These are phyloP conservation scores for Megaleporinus macrocephalus DNA, from an alignment of 2,113 vertebrate species.

Conservation along the genomic window DNA sequence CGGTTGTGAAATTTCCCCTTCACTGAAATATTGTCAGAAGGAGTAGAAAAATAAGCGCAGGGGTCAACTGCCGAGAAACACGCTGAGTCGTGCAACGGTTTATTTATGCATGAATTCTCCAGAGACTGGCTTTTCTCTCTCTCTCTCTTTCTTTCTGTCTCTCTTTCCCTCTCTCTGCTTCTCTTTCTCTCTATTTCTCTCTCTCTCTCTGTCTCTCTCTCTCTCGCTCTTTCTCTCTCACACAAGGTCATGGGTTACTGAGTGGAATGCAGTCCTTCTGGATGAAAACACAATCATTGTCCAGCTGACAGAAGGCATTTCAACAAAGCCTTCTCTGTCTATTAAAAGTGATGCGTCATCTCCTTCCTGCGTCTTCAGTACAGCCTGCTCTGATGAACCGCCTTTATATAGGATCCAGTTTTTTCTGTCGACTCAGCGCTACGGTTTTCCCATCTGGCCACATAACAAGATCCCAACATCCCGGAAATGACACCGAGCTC, in stretches of 20 bases:
- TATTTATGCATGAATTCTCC: conserved; percentile 24
- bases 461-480: not conserved
- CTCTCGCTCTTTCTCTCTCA: not conserved
- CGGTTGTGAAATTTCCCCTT: conserved; percentile 23
- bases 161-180: not conserved
- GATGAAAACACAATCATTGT: not conserved
- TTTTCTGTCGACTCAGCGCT: not conserved
- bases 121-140: conserved; percentile 1
- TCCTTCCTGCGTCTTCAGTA: conserved; percentile 2
- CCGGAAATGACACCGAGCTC: not conserved
- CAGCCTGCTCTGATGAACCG: not conserved
- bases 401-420: conserved; percentile 14
- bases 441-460: not conserved
- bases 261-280: too few species aligned
- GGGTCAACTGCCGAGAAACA: conserved; percentile 7
- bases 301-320: conserved; percentile 51
- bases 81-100: not conserved
- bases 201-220: not conserved
- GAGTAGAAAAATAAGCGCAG: conserved; percentile 18
- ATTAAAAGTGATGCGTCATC: conserved; percentile 19
- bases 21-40: conserved; percentile 10
- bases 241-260: not conserved
- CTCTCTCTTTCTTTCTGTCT: not conserved
- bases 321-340: conserved; percentile 39
- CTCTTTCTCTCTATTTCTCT: not conserved